Percentiles rank a stretch among this genome's conserved stretches.
phyloP scores from a whole-genome alignment of 2,888 invertebrate species.

The Ommatoiulus sabulosus region DNA sequence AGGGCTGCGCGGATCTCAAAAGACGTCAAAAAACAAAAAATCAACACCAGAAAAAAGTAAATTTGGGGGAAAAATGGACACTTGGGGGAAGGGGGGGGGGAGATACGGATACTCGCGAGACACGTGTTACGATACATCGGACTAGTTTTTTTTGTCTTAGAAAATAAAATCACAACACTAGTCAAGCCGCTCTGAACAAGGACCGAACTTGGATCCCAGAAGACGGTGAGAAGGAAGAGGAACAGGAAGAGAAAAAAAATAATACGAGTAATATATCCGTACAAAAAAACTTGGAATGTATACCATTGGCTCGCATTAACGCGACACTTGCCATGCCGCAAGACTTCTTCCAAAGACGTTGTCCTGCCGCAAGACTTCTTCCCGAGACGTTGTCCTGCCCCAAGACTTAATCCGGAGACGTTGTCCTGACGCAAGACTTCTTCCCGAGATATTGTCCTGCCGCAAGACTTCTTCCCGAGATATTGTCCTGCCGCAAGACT shows the following conservation, averaged over 20 bases:
- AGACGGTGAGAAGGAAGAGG: background rate
- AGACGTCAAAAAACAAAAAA: background rate
- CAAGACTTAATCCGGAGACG: no score
- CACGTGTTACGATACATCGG: background rate
- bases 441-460: background rate
- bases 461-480: no score
- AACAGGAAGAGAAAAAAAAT: background rate
- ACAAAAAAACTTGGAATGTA: background rate
- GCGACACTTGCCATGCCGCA: background rate
- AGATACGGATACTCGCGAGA: background rate
- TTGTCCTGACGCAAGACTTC: background rate
- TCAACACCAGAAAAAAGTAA: constrained; percentile 11
- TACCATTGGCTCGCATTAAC: background rate
- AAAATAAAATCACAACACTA: constrained; percentile 26
- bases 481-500: background rate
- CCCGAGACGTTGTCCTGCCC: background rate
- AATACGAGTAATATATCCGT: background rate
- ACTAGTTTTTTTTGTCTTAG: background rate
- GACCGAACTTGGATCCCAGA: background rate
- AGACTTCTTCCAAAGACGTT: background rate
- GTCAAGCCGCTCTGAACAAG: background rate
- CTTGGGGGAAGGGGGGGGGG: background rate
- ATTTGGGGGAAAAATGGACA: background rate
- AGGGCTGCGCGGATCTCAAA: background rate
- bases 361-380: background rate